Evolutionary conservation across 1,140 invertebrate species (phyloP).

Genomic region (Drosophila pseudoananassae): DNA sequence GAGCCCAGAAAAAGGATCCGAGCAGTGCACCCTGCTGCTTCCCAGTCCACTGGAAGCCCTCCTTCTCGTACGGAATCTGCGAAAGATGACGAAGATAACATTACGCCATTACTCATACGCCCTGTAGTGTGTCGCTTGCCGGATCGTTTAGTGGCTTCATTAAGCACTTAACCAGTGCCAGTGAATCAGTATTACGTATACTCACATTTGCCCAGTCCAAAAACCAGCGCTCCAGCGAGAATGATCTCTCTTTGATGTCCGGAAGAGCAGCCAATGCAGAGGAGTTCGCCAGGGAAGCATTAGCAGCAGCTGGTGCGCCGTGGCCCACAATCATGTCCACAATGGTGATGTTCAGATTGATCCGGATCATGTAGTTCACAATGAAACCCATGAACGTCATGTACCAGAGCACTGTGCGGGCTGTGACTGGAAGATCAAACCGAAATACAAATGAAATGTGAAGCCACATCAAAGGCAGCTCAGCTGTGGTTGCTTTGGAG

Average conservation of each 20-base stretch:
- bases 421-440: constrained; percentile 64
- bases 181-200: constrained; percentile 27
- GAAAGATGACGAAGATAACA: not conserved
- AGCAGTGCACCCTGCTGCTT: constrained; percentile 88
- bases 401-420: constrained; percentile 86
- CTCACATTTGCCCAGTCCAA: constrained; percentile 72
- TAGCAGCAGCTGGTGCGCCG: constrained; percentile 16
- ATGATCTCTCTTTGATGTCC: constrained; percentile 28
- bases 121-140: not conserved
- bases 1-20: constrained; percentile 91
- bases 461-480: constrained; percentile 35
- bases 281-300: constrained; percentile 47
- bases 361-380: constrained; percentile 92
- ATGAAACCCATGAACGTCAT: constrained; percentile 90
- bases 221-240: constrained; percentile 67
- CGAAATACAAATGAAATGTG: constrained; percentile 37
- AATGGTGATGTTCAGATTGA: constrained; percentile 94
- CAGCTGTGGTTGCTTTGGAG: constrained; percentile 52
- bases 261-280: constrained; percentile 22
- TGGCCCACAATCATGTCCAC: constrained; percentile 90
- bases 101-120: constrained; percentile 19
- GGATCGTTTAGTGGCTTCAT: constrained; percentile 34
- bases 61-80: constrained; percentile 70
- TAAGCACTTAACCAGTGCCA: constrained; percentile 38
- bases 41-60: constrained; percentile 88